Base-by-base conservation (phyloP, 2,888 invertebrate species). In the Zele albiditarsus region DNA sequence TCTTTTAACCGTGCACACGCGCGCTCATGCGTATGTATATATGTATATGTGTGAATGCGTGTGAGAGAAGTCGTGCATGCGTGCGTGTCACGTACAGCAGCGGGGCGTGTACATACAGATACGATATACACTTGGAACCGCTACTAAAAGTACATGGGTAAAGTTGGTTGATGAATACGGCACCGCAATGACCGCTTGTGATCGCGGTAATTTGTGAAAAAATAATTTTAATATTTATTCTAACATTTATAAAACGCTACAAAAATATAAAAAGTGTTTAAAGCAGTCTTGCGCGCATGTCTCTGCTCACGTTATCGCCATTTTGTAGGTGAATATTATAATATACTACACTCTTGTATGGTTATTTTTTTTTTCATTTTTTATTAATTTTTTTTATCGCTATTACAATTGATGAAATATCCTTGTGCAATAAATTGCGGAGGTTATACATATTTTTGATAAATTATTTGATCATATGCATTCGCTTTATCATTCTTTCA, bases 281-380 rank as follows among this genome's bases (percentile, higher is more conserved):
- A 38, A 79, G 77, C 77, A 75, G 73, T 77, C 78, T 79, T 80
- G 82, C 79, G 81, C 82, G 80, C 80, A 81, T 82, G 82, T 78
- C 82, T 80, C 78, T 75, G 82, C 82, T 81, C 81, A 80, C 83
- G 82, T 82, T 84, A 84, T 88, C 88, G 88, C 88, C 88, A 88
- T 88, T 88, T 88, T 88, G 87, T 85, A 88, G 87, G 88, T 88
- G 87, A 88, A 87, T 85, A 85, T 84, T 83, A 84, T 81, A 38
- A 38, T 38, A 38, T 38, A 38, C 38, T 38, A 82, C 82, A 81
- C 79, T 80, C 74, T 76, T 58, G 66, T 38, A 38, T 68, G 60
- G 75, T 77, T 80, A 71, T 76, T 78, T 70, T 77, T 68, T 76
- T 74, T n/a, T n/a, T 72, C 68, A 67, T 53, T 53, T 23, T 69